Percentiles rank a stretch among this genome's conserved stretches.
These are phyloP conservation scores for Eustalomyia histrio DNA, from an alignment of 2,888 invertebrate species.

Conservation along the genomic window DNA sequence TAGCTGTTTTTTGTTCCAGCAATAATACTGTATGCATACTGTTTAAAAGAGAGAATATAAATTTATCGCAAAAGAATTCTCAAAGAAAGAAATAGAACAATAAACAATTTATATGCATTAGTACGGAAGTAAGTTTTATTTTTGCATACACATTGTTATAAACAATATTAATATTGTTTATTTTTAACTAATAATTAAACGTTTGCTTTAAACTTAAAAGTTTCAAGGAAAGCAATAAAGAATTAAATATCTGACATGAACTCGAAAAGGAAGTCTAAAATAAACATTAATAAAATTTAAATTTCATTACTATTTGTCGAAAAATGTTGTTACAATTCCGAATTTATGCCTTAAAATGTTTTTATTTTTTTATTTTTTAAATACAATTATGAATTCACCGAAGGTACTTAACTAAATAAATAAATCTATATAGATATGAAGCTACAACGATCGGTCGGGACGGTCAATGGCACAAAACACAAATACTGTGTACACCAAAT, in stretches of 20 bases:
- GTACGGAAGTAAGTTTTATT: no score
- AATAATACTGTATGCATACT: no score
- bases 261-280: constrained; percentile 29
- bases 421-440: background rate
- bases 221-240: background rate
- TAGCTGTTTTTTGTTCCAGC: no score
- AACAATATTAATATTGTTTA: no score
- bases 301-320: constrained; percentile 41
- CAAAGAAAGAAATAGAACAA: no score
- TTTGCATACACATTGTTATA: no score
- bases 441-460: constrained; percentile 14
- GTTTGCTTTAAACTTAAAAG: background rate
- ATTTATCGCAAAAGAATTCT: no score
- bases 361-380: no score
- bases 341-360: background rate
- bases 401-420: constrained; percentile 19
- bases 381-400: constrained; percentile 45
- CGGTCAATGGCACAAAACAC: constrained; percentile 42
- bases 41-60: no score
- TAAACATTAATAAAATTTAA: background rate
- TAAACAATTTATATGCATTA: no score
- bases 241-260: background rate
- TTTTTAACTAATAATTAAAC: no score
- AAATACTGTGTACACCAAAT: background rate
- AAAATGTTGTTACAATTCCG: constrained; percentile 44